phyloP scores from a whole-genome alignment of 1,140 invertebrate species.

The Ceratoteleas bidentatus region DNA sequence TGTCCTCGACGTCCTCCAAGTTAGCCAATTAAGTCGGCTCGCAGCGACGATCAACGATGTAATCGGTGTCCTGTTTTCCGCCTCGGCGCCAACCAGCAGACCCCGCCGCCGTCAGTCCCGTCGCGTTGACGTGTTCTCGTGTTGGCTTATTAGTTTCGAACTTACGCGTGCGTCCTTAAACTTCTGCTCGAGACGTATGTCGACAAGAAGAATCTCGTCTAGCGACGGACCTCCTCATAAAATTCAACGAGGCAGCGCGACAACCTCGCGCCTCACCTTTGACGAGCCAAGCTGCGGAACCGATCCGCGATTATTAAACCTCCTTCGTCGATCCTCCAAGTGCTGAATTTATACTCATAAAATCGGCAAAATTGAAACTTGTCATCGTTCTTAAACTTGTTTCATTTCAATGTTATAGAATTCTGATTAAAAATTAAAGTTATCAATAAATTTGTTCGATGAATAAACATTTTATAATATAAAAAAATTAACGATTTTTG shows the following conservation, averaged over 20 bases:
- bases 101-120: slow-evolving; percentile 52
- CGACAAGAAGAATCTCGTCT: slow-evolving; percentile 58
- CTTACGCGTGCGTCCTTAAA: slow-evolving; percentile 64
- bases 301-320: not conserved
- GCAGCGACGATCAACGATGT: slow-evolving; percentile 63
- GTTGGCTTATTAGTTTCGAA: slow-evolving; percentile 66
- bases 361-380: no score
- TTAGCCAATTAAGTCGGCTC: slow-evolving; percentile 66
- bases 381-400: no score
- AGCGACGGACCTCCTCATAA: slow-evolving; percentile 54
- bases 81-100: slow-evolving; percentile 45
- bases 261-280: slow-evolving; percentile 1
- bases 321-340: not conserved
- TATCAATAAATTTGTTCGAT: no score
- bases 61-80: slow-evolving; percentile 65
- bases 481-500: no score
- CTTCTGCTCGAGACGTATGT: slow-evolving; percentile 58
- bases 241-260: slow-evolving; percentile 39
- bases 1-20: slow-evolving; percentile 63
- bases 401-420: no score
- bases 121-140: slow-evolving; percentile 57
- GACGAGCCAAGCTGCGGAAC: no score
- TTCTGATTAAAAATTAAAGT: no score
- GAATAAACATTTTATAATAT: no score
- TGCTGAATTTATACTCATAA: no score